Evolutionary conservation across 2,113 vertebrate genomes (phyloP).

Genomic region (Labrus mixtus): DNA sequence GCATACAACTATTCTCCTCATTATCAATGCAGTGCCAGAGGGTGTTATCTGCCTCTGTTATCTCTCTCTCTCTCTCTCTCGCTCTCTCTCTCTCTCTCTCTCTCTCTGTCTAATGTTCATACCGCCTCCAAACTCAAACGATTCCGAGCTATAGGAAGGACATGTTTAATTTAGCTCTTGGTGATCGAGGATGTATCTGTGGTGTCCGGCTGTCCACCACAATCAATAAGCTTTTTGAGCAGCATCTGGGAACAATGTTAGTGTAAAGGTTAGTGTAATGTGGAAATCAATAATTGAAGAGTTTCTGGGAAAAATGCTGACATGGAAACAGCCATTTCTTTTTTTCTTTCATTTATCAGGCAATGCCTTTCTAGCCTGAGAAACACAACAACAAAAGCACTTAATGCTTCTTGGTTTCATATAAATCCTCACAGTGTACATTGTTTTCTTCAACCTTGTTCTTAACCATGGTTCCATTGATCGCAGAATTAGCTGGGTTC

Average conservation of each 20-base stretch:
- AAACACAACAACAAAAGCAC: neutral
- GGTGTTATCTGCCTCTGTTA: neutral
- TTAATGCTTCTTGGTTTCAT: neutral
- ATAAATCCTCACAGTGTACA: neutral
- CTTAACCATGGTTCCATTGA: neutral
- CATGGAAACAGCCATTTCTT: slow-evolving; percentile 16
- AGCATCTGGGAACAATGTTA: slow-evolving; percentile 56
- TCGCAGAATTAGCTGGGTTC: neutral
- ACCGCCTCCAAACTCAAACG: neutral
- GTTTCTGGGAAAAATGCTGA: slow-evolving; percentile 47
- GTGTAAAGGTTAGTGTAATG: slow-evolving; percentile 64
- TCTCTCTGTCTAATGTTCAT: neutral
- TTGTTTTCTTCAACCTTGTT: neutral
- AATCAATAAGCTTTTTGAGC: slow-evolving; percentile 65
- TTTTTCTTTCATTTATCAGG: slow-evolving; percentile 25
- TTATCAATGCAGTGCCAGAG: neutral
- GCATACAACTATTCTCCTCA: slow-evolving; percentile 7
- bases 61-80: slow-evolving; percentile 2
- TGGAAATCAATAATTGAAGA: slow-evolving; percentile 52
- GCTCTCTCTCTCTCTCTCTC: neutral
- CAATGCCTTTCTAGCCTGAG: neutral
- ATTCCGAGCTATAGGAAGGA: slow-evolving; percentile 24
- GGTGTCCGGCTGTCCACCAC: slow-evolving; percentile 62
- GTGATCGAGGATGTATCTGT: slow-evolving; percentile 55
- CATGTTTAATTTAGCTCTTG: slow-evolving; percentile 58